Conservation (phyloP, 2,113 vertebrate genomes). For the Atlantisia rogersi region DNA sequence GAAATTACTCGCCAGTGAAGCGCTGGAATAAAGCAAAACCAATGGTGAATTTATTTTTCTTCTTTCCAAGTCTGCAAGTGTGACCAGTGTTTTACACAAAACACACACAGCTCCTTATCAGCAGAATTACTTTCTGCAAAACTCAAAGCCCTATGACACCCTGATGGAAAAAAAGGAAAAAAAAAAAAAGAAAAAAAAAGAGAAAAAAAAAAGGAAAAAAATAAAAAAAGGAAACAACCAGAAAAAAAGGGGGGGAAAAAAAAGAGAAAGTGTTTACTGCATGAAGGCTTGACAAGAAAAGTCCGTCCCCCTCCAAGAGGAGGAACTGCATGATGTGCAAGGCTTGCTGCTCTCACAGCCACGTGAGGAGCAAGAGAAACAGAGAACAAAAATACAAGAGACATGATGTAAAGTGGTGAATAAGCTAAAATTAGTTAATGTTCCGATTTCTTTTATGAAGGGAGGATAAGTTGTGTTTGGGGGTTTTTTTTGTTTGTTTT, state of each 20-base stretch:
- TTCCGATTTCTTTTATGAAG: neutral
- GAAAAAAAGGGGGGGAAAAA: neutral
- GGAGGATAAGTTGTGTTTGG: neutral
- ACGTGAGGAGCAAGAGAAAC: neutral
- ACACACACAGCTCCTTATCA: neutral
- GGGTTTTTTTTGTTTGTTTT: neutral
- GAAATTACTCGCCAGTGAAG: neutral
- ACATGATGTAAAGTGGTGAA: neutral
- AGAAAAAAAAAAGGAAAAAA: neutral
- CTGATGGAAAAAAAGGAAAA: neutral
- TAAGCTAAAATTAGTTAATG: neutral
- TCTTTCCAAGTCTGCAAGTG: neutral
- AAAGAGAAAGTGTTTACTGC: neutral
- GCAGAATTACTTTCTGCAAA: neutral
- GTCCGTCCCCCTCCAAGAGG: neutral
- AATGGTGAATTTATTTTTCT: neutral
- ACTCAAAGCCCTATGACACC: neutral
- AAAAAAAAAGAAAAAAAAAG: neutral
- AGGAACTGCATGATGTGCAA: conserved; percentile 11
- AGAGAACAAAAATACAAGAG: neutral
- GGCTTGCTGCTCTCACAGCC: neutral
- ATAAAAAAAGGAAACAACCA: too few species aligned
- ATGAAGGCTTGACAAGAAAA: neutral
- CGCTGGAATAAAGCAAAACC: neutral
- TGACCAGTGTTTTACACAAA: neutral